These are phyloP conservation scores for Resseliella maxima DNA, from an alignment of 2,888 invertebrate genomes.

Conservation along the genomic window DNA sequence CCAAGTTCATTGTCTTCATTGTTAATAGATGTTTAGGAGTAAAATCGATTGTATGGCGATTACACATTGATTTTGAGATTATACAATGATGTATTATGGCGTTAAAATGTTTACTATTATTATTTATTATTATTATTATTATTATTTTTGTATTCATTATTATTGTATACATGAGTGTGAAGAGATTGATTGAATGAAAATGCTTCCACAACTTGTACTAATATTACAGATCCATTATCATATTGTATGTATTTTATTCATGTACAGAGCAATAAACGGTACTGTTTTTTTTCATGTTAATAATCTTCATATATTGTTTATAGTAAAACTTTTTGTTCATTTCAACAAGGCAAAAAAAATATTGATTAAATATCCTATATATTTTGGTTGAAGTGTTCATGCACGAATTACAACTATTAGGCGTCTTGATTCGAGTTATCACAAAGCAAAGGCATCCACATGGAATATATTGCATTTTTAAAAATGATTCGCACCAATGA, in stretches of 20 bases:
- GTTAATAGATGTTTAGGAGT: background rate
- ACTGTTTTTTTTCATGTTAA: conserved; percentile 23
- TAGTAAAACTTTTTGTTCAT: background rate
- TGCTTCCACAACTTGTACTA: background rate
- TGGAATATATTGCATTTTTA: background rate
- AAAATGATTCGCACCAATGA: conserved; percentile 1
- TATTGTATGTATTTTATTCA: background rate
- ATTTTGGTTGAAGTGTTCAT: background rate
- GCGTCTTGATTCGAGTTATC: background rate
- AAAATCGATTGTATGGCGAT: background rate
- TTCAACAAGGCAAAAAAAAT: background rate
- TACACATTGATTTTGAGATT: background rate
- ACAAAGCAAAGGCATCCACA: background rate
- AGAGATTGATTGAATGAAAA: conserved; percentile 5
- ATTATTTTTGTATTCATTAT: background rate
- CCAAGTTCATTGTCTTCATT: conserved; percentile 39
- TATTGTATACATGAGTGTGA: background rate
- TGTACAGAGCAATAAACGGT: conserved; percentile 40
- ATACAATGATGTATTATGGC: conserved; percentile 46
- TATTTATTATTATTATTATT: background rate
- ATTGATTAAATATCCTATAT: background rate
- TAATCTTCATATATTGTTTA: background rate
- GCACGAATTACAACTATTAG: conserved; percentile 36
- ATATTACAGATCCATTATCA: background rate
- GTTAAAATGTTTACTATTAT: background rate